Conservation (phyloP, 1,140 invertebrate genomes). For the Magallana gigas region DNA sequence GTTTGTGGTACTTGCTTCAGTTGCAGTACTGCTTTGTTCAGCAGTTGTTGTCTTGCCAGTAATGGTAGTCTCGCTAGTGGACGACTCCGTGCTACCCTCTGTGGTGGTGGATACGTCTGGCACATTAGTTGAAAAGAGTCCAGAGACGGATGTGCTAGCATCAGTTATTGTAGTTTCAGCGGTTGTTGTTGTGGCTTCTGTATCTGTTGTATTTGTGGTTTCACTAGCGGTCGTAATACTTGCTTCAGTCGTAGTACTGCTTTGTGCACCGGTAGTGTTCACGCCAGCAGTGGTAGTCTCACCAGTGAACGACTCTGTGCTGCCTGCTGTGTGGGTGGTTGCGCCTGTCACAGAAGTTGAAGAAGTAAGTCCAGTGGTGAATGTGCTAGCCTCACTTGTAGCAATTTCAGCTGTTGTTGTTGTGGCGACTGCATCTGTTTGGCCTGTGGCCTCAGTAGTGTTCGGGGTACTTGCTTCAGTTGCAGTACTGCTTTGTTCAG, state of each 20-base stretch:
- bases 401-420: not conserved
- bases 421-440: not conserved
- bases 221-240: not conserved
- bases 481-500: not conserved
- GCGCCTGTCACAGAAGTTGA: too few species aligned
- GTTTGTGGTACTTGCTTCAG: not conserved
- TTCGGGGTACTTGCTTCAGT: not conserved
- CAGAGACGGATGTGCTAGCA: not conserved
- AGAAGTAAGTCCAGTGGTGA: not conserved
- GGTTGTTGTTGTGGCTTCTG: not conserved
- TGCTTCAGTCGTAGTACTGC: not conserved
- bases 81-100: not conserved
- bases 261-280: not conserved
- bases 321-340: not conserved
- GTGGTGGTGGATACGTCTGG: not conserved
- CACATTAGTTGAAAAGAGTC: not conserved
- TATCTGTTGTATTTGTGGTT: not conserved
- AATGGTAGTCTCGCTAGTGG: not conserved
- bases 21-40: not conserved
- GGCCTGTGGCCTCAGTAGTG: not conserved
- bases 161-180: too few species aligned
- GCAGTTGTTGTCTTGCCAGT: not conserved
- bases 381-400: conserved; percentile 3
- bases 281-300: not conserved
- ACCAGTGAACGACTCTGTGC: not conserved